These are phyloP conservation scores for Poeciliopsis retropinna DNA, from an alignment of 2,113 vertebrate genomes.

Conservation along the genomic window DNA sequence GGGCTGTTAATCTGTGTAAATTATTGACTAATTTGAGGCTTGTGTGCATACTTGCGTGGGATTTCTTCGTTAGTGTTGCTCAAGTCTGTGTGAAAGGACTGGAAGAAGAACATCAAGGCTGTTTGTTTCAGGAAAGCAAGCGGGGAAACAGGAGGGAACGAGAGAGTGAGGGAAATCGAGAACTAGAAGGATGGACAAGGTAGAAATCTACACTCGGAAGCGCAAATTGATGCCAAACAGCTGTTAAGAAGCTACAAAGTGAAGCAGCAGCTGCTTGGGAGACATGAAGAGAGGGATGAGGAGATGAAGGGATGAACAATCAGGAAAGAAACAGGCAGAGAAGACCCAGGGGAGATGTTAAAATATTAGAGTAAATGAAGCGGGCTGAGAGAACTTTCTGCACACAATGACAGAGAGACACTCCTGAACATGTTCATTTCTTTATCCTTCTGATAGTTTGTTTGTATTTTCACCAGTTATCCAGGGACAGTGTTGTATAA, in stretches of 20 bases:
- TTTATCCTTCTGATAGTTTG: slow-evolving; percentile 15
- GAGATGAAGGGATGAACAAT: slow-evolving; percentile 65
- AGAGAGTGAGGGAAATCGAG: slow-evolving; percentile 14
- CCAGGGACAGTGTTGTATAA: background rate
- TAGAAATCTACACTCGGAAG: slow-evolving; percentile 66
- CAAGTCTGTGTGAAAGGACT: slow-evolving; percentile 52
- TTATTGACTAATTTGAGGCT: slow-evolving; percentile 18
- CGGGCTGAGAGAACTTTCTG: slow-evolving; percentile 45
- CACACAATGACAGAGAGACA: slow-evolving; percentile 48
- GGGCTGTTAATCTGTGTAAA: slow-evolving; percentile 51
- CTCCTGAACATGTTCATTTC: slow-evolving; percentile 24
- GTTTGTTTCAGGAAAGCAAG: slow-evolving; percentile 43
- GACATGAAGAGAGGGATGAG: slow-evolving; percentile 47
- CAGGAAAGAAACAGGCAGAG: slow-evolving; percentile 47
- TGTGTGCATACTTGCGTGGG: slow-evolving; percentile 12
- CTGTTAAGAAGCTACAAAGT: slow-evolving; percentile 77
- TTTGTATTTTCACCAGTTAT: background rate
- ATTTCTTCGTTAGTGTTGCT: slow-evolving; percentile 42
- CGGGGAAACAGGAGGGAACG: slow-evolving; percentile 25
- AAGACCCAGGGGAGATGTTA: slow-evolving; percentile 57
- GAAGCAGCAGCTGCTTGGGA: slow-evolving; percentile 75
- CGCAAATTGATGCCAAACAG: slow-evolving; percentile 75
- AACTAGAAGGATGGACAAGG: slow-evolving; percentile 53
- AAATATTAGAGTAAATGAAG: slow-evolving; percentile 69
- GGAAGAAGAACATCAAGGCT: slow-evolving; percentile 59